A percentile compares a stretch with the other conserved stretches of the same genome.
These are phyloP conservation scores for Melospiza melodia DNA, from an alignment of 2,113 vertebrate genomes.

Conservation along the genomic window DNA sequence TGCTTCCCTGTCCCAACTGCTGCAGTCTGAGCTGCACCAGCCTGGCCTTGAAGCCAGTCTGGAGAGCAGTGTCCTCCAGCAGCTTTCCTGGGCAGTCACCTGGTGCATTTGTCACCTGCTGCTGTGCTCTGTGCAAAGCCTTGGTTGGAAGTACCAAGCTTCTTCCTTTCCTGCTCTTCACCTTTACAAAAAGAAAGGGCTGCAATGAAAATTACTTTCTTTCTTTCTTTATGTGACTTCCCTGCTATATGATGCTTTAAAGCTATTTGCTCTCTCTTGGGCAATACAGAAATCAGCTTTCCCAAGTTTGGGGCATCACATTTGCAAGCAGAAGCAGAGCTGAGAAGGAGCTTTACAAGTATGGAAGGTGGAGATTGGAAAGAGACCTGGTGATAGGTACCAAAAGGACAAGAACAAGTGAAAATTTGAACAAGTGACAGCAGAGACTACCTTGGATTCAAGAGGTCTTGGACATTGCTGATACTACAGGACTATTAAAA, in stretches of 20 bases:
- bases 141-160: background rate
- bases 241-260: accelerated
- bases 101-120: background rate
- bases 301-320: background rate
- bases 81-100: background rate
- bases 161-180: background rate
- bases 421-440: background rate
- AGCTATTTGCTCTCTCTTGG: background rate
- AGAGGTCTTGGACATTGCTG: background rate
- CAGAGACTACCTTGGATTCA: background rate
- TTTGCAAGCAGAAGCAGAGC: background rate
- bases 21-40: background rate
- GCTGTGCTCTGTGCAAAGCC: background rate
- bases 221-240: background rate
- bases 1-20: background rate
- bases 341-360: background rate
- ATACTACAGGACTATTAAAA: background rate
- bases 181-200: background rate
- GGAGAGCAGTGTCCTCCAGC: accelerated
- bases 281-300: background rate
- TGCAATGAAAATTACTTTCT: background rate
- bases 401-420: background rate
- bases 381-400: background rate
- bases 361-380: background rate
- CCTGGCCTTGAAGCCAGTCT: background rate